Evolutionary conservation across 2,113 vertebrate genomes (phyloP).

Genomic region (Pithys albifrons): DNA sequence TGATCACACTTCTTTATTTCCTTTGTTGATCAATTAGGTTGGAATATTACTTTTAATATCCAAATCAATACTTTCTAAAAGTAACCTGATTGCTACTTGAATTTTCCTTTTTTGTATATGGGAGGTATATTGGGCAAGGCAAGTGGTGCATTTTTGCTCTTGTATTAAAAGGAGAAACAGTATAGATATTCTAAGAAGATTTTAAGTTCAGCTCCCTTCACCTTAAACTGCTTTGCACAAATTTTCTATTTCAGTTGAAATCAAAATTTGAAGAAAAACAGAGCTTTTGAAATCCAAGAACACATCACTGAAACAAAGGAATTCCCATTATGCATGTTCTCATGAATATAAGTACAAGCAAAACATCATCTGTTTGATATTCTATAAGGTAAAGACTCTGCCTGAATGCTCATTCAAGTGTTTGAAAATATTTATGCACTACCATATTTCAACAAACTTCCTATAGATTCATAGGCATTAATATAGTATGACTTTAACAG

Average conservation of each 20-base stretch:
- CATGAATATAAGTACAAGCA: neutral
- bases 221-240: neutral
- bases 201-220: neutral
- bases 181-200: neutral
- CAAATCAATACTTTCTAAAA: neutral
- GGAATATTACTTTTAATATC: neutral
- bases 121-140: accelerated
- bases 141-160: neutral
- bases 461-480: neutral
- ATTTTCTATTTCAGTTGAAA: neutral
- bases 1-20: neutral
- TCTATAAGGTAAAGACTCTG: neutral
- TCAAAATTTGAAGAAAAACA: neutral
- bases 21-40: neutral
- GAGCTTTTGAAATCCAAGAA: neutral
- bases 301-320: neutral
- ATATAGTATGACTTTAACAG: neutral
- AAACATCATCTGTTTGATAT: neutral
- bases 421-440: neutral
- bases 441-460: neutral
- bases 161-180: neutral
- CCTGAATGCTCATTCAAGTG: neutral
- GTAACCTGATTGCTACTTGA: neutral
- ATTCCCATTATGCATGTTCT: neutral
- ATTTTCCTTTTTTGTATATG: neutral